Base-by-base conservation (phyloP, 1,140 invertebrate species). In the Pemphigus obesinymphae region DNA sequence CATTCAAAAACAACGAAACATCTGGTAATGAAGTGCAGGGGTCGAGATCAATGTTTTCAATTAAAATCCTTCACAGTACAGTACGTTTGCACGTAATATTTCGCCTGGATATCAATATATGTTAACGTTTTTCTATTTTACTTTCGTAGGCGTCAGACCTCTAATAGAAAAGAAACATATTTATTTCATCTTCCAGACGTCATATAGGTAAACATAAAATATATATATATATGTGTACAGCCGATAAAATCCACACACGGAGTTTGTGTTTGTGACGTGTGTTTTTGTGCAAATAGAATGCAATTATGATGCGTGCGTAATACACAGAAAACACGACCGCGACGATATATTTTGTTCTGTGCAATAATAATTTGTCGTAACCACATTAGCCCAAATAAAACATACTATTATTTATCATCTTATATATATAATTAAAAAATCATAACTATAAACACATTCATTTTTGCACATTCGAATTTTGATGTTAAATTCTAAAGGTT, bases 231-330 rank as follows among this genome's bases (percentile, higher is more conserved):
- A 26, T 70, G 17, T 45, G 13, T 45, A 45, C 23, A 45, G 29
- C 68, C 68, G 15, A 70, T 15, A 7, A 70, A 45, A 70, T 45
- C 13, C 40, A 29, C 40, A 29, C 15, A 23, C 3, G n/a, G 45
- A 5, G 23, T 70, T 29, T 45, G 20, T 70, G 68, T 45, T 70
- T 70, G 17, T 70, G 68, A 70, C 68, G 68, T 43, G 68, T 45
- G 45, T n/a, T 70, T 70, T 70, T 40, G 45, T 13, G 68, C n/a
- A 70, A 70, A 70, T 11, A 70, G 40, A 70, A 70, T 43, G 23
- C 23, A 70, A 70, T 70, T 70, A 70, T 70, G 45, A 70, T n/a
- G 10, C 34, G 20, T 45, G 45, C 11, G 66, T 34, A 45, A 29
- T 23, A 37, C 0, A 68, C 45, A 45, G 13, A 40, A 70, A 70